Conservation (phyloP, 2,888 invertebrate genomes). For the Fragum sueziense region DNA sequence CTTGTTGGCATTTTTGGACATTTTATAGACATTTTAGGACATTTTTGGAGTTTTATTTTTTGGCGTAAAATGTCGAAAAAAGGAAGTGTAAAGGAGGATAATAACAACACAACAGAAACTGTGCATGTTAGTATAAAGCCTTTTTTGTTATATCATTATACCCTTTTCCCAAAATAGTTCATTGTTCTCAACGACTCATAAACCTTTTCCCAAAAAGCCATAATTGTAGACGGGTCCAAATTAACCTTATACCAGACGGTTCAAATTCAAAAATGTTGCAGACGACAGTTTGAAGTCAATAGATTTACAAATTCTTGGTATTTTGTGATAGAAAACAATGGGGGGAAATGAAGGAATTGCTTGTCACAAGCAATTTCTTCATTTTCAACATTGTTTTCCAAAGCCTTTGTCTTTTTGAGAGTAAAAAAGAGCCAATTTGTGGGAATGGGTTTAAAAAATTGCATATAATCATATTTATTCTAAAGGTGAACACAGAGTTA, state of each 20-base stretch:
- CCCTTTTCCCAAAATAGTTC: no score
- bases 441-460: no score
- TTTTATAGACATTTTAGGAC: background rate
- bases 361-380: background rate
- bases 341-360: background rate
- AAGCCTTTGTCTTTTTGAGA: no score
- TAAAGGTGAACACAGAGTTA: no score
- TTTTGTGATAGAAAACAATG: background rate
- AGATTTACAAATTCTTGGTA: background rate
- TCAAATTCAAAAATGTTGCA: background rate
- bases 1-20: background rate
- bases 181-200: no score
- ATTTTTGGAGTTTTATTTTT: background rate
- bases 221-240: no score
- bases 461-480: no score
- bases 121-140: background rate
- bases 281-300: background rate
- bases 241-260: background rate
- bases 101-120: background rate
- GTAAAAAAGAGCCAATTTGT: no score
- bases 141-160: background rate
- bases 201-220: no score
- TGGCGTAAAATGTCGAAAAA: conserved; percentile 8
- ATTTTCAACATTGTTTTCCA: background rate
- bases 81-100: background rate